Evolutionary conservation across 2,113 vertebrate genomes (phyloP), one percentile per base, ranked within the genome.

Genomic region (Dipodomys merriami): DNA sequence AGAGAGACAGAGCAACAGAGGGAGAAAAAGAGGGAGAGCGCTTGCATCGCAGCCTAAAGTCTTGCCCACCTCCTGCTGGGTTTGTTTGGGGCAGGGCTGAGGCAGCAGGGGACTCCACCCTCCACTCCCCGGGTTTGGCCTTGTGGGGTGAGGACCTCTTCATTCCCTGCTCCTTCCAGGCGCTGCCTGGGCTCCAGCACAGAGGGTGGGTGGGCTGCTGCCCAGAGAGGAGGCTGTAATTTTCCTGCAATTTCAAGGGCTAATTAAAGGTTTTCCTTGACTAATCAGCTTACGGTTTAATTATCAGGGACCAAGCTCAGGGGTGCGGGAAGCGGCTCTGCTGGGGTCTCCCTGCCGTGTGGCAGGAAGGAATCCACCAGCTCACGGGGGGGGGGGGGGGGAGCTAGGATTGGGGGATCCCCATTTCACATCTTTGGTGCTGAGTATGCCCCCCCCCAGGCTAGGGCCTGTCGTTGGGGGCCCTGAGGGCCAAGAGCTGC

Each of bases 211-310:
- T 79, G 93, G 88, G 90, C 82, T 91, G 62, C n/a, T 2, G 22
- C 94, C 95, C 78, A 25, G 79, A 86, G 69, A 93, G 79, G 90
- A 96, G 92, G 83, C 95, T 97, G 30, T 97, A 97, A 97, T 98
- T 97, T 97, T 93, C 83, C 91, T 96, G 88, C 9, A 20, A 95
- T 96, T 86, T 97, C 95, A 97, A 96, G 95, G 91, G 81, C 96
- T 98, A 98, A 98, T 98, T 95, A 96, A 97, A 95, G 96, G 96
- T 94, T 97, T 97, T 96, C 81, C 89, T 96, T 89, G 35, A 94
- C 91, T 97, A 98, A 97, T 97, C 96, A 96, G 88, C 96, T 97
- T 96, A 96, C 72, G 4, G 96, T 94, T 97, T 97, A 97, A 97
- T 98, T 97, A 97, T 95, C 78, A 71, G 76, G 95, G 82, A 96